A percentile compares a stretch with the other conserved stretches of the same genome.
These are phyloP conservation scores for Apodemia zela DNA, from an alignment of 2,888 invertebrate species.

Conservation along the genomic window DNA sequence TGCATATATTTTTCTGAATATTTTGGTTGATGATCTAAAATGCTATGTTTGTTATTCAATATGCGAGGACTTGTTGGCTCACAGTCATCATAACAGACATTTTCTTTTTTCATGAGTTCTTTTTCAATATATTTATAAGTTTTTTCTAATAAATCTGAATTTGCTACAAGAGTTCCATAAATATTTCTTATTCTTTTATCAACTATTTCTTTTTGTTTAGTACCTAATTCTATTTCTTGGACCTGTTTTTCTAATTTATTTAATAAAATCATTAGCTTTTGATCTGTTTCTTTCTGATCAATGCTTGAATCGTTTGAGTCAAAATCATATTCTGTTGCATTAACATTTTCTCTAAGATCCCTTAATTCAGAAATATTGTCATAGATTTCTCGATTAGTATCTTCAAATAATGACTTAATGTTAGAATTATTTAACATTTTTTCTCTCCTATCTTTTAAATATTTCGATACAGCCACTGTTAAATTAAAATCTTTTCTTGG, in stretches of 20 bases:
- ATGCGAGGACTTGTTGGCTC: not conserved
- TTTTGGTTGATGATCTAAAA: too few relatives aligned
- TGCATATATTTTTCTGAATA: too few relatives aligned
- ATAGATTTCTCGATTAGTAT: not conserved
- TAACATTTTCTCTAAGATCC: not conserved
- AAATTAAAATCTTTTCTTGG: not conserved
- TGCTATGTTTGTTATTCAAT: too few relatives aligned
- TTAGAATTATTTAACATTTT: not conserved
- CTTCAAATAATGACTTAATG: not conserved
- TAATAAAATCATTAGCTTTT: conserved; percentile 1
- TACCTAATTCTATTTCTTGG: conserved; percentile 14
- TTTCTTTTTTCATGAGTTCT: not conserved
- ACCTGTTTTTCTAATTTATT: conserved; percentile 14
- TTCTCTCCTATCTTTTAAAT: not conserved
- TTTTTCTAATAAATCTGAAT: not conserved
- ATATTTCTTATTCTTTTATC: conserved; percentile 15
- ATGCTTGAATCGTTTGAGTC: not conserved
- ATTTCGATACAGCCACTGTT: not conserved
- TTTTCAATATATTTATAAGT: conserved; percentile 6
- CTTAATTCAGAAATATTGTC: not conserved
- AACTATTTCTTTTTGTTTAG: conserved; percentile 16
- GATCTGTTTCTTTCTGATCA: not conserved
- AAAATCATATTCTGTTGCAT: not conserved
- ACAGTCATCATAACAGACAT: not conserved
- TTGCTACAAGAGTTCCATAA: conserved; percentile 3